Base-by-base conservation (phyloP, 2,113 vertebrate species). In the Buteo buteo region DNA sequence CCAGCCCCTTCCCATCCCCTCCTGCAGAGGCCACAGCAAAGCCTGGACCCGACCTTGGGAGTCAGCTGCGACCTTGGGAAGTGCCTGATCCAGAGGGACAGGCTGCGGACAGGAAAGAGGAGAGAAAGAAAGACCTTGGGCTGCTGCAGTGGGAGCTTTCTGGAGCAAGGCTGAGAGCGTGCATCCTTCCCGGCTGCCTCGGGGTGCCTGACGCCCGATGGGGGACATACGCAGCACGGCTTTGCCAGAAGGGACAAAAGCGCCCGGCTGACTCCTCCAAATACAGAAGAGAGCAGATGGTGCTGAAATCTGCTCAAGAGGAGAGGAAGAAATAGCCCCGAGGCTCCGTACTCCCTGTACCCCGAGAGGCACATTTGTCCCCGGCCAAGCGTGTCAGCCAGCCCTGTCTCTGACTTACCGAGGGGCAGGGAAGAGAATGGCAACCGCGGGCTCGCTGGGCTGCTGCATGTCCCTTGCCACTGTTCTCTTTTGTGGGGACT, bases 231-330 rank as follows among this genome's bases (percentile, higher is more conserved):
- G 4, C 76, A 88, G 69, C 82, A 92, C 5, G 6, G 93, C 82
- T 93, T 86, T 94, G 96, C 96, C 96, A 94, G 80, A 90, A 76
- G 77, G 91, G 82, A 91, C 82, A 61, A 94, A 93, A 95, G 90
- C 72, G 32, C 67, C 38, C 52, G 11, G 42, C 78, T 93, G 87
- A 64, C 78, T 96, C 74, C 80, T 93, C 81, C 87, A 80, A 96
- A 93, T 85, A 92, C 90, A 91, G 89, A 62, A 88, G 64, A 32
- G 49, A 96, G 88, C 94, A 97, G 97, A 97, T 94, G 96, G 92
- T 1, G 0, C 71, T 81, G 69, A 96, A 97, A 95, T 96, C 95
- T 94, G 94, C 61, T 87, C 95, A 91, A 72, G 80, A 94, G 76
- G 58, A 94, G 57, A 70, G 74, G 76, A 95, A 96, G 71, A 38